phyloP scores from a whole-genome alignment of 2,113 vertebrate genomes.

The Merops nubicus region DNA sequence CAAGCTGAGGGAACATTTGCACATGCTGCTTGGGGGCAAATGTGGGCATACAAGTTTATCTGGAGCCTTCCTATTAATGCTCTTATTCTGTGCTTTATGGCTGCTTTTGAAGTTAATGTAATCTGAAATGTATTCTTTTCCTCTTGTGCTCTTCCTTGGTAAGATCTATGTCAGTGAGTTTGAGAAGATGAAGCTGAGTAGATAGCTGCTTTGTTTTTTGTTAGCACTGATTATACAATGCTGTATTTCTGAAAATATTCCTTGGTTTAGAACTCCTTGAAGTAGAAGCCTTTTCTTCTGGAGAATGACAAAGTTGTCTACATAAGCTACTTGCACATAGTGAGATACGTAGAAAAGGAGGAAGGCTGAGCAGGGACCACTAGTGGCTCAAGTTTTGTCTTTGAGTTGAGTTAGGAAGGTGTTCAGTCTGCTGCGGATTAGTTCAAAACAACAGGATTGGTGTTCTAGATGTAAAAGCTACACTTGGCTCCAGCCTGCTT shows the following conservation, averaged over 20 bases:
- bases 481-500: not conserved
- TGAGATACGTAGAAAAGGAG: not conserved
- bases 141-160: not conserved
- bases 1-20: not conserved
- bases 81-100: not conserved
- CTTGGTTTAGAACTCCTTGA: not conserved
- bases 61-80: not conserved
- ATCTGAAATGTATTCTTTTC: not conserved
- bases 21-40: not conserved
- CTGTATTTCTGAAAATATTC: not conserved
- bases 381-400: not conserved
- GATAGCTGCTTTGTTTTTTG: not conserved
- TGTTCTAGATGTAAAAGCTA: not conserved
- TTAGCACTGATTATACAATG: not conserved
- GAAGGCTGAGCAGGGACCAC: not conserved
- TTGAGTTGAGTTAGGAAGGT: not conserved
- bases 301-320: not conserved
- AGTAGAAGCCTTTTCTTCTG: not conserved
- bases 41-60: not conserved
- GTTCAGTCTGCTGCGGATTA: not conserved
- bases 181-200: not conserved
- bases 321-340: not conserved
- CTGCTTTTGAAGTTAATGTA: not conserved
- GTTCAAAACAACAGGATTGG: not conserved
- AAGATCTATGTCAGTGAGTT: not conserved